Conservation (phyloP, 2,888 invertebrate genomes). For the Apantesis nais region DNA sequence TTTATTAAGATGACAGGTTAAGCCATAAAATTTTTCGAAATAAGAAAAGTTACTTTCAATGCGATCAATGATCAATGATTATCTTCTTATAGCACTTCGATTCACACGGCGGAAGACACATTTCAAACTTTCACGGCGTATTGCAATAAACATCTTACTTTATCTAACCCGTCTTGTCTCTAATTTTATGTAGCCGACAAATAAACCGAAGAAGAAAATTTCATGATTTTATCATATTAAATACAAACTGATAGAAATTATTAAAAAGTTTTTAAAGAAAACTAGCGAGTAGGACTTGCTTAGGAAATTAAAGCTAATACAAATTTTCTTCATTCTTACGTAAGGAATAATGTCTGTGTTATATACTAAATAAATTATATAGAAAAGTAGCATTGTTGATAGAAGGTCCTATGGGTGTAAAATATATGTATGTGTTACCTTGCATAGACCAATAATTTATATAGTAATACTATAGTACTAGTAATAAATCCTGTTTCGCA, state of each 20-base stretch:
- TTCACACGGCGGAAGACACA: slow-evolving; percentile 27
- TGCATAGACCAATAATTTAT: neutral
- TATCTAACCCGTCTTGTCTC: slow-evolving; percentile 39
- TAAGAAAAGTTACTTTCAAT: slow-evolving; percentile 31
- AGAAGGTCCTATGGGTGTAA: too few relatives aligned
- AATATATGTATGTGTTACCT: neutral
- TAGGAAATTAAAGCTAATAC: neutral
- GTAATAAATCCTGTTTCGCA: too few relatives aligned
- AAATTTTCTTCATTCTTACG: neutral
- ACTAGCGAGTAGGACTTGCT: neutral
- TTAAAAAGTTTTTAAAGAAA: neutral
- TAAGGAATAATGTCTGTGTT: too few relatives aligned
- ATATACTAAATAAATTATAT: too few relatives aligned
- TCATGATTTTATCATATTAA: slow-evolving; percentile 6
- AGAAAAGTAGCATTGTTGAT: too few relatives aligned
- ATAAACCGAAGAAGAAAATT: slow-evolving; percentile 23
- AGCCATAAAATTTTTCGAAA: slow-evolving; percentile 22
- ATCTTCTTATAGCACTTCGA: slow-evolving; percentile 28
- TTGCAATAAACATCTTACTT: slow-evolving; percentile 46
- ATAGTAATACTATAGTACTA: too few relatives aligned
- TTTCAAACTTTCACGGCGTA: slow-evolving; percentile 41
- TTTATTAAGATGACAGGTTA: neutral
- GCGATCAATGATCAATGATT: slow-evolving; percentile 36
- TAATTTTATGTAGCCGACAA: slow-evolving; percentile 43
- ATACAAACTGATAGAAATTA: neutral